Percentiles rank a stretch among this genome's conserved stretches.
Evolutionary conservation across 2,113 vertebrate species (phyloP).

Genomic region (Lonchura striata): DNA sequence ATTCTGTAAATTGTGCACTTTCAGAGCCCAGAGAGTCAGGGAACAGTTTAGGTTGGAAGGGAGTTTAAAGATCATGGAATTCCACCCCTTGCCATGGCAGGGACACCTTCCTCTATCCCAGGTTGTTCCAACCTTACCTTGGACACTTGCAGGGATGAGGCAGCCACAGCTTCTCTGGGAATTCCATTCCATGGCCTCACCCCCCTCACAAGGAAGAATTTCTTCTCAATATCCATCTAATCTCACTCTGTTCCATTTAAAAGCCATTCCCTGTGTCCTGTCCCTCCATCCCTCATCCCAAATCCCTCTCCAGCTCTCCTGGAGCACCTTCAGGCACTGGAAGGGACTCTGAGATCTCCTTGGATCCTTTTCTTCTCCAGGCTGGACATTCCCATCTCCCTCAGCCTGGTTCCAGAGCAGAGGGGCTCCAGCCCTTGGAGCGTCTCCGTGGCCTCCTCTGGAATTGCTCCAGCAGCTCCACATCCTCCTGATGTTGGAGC

Average conservation of each 20-base stretch:
- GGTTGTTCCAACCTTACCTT: neutral
- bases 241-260: fast-evolving
- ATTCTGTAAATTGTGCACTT: fast-evolving
- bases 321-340: neutral
- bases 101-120: neutral
- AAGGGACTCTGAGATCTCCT: fast-evolving
- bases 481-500: fast-evolving
- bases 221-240: neutral
- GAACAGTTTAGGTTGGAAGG: neutral
- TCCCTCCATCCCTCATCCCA: fast-evolving
- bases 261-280: neutral
- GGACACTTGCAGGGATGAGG: neutral
- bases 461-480: neutral
- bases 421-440: neutral
- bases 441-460: fast-evolving
- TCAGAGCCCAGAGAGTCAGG: fast-evolving
- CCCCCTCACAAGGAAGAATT: fast-evolving
- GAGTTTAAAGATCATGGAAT: neutral
- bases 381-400: neutral
- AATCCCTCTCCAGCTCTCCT: neutral
- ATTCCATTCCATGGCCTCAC: fast-evolving
- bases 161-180: neutral
- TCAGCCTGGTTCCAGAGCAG: neutral
- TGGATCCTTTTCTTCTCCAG: fast-evolving
- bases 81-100: neutral